These are phyloP conservation scores for Pimpla rufipes DNA, from an alignment of 2,888 invertebrate genomes.

Conservation along the genomic window DNA sequence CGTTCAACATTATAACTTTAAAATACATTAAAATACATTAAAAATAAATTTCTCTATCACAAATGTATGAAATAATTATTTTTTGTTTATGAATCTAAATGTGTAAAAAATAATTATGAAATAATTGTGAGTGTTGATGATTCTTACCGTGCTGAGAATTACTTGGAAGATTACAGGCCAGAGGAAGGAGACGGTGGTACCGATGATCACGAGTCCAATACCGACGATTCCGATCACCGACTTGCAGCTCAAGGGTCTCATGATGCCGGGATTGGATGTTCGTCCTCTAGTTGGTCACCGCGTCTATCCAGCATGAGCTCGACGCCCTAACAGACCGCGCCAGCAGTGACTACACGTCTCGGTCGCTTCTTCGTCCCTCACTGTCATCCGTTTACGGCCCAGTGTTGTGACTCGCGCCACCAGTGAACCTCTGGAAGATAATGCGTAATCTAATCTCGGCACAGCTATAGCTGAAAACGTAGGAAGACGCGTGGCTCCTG, in stretches of 20 bases:
- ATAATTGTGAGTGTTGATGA: not conserved
- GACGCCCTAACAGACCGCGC: conserved; percentile 17
- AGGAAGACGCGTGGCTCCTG: not conserved
- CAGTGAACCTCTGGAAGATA: conserved; percentile 49
- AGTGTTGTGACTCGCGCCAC: not conserved
- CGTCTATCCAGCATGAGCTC: conserved; percentile 63
- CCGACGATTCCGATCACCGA: conserved; percentile 77
- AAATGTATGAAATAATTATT: too few species aligned
- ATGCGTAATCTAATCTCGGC: conserved; percentile 52
- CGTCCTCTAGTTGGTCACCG: conserved; percentile 21
- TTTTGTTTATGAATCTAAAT: not conserved
- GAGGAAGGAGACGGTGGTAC: conserved; percentile 75
- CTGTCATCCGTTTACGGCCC: conserved; percentile 21
- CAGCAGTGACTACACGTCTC: not conserved
- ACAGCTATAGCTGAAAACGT: not conserved
- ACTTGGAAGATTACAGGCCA: conserved; percentile 76
- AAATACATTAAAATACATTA: too few species aligned
- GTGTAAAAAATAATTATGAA: not conserved
- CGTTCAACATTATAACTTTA: too few species aligned
- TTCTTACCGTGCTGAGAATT: conserved; percentile 77
- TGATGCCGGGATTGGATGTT: conserved; percentile 66
- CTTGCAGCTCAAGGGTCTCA: conserved; percentile 81
- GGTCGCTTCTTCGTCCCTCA: conserved; percentile 4
- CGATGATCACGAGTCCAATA: conserved; percentile 74
- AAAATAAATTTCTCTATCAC: too few species aligned